Percentiles rank a stretch among this genome's conserved stretches.
Evolutionary conservation across 92 coral and sea anemone species (phyloP).

Genomic region (Phenganax subtilis): DNA sequence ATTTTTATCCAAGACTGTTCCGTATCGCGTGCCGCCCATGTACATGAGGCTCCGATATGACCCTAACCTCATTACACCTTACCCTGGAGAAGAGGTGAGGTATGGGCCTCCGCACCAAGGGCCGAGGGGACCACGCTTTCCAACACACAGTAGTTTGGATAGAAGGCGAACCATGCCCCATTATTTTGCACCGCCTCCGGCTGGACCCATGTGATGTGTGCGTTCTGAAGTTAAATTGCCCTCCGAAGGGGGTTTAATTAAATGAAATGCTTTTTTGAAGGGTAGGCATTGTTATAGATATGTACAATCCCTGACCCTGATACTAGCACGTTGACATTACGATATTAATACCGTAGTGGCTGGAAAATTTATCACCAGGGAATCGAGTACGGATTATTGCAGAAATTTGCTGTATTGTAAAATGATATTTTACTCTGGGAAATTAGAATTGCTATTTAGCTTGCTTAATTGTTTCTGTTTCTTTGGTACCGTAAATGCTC

Average conservation of each 20-base stretch:
- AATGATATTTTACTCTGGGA: no score
- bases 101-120: slow-evolving; percentile 2
- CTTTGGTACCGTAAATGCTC: no score
- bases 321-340: no score
- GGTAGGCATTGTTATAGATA: neutral
- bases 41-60: slow-evolving; percentile 34
- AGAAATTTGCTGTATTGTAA: no score
- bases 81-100: slow-evolving; percentile 18
- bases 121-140: neutral
- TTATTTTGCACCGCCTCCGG: neutral
- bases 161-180: neutral
- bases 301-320: neutral
- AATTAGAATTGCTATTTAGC: no score
- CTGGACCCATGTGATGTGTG: slow-evolving; percentile 11
- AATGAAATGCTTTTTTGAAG: neutral
- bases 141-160: neutral
- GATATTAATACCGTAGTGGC: no score
- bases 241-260: neutral
- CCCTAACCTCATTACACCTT: slow-evolving; percentile 29
- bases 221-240: neutral
- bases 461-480: no score
- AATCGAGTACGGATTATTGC: no score
- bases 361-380: no score
- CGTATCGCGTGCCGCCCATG: slow-evolving; percentile 34
- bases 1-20: slow-evolving; percentile 27